Percentiles rank a stretch among this genome's conserved stretches.
Conservation (phyloP, 2,113 vertebrate species). For the Uria lomvia region DNA sequence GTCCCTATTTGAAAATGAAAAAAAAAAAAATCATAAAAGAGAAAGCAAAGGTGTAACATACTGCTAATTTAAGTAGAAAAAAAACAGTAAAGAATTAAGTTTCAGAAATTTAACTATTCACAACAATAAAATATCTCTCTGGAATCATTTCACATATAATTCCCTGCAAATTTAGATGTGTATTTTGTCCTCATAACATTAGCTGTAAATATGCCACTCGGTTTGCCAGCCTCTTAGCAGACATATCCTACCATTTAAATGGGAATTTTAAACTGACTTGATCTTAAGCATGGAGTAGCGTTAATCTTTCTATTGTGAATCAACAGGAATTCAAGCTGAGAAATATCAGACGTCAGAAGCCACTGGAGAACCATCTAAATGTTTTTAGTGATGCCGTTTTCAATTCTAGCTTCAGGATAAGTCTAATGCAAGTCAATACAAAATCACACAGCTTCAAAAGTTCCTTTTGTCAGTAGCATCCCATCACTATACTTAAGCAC, state of each 20-base stretch:
- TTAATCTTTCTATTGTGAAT: not conserved
- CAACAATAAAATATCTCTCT: not conserved
- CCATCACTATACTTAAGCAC: not conserved
- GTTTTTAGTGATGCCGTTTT: not conserved
- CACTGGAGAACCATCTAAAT: not conserved
- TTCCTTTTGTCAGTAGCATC: not conserved
- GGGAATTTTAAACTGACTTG: not conserved
- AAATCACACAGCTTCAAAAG: not conserved
- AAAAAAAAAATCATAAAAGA: not conserved
- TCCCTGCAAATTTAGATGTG: not conserved
- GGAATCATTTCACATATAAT: not conserved
- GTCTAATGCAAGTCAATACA: not conserved
- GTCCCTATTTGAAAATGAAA: slow-evolving; percentile 71
- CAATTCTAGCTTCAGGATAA: not conserved
- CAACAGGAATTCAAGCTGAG: not conserved
- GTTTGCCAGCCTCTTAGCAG: not conserved
- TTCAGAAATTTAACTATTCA: not conserved
- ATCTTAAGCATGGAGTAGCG: not conserved
- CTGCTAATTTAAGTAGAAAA: not conserved
- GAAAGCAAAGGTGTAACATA: not conserved
- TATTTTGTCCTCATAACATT: not conserved
- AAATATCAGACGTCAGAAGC: not conserved
- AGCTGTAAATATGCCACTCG: not conserved
- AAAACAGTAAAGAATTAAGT: rapidly evolving
- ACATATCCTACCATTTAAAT: not conserved